Conservation (phyloP, 2,113 vertebrate species). For the Setophaga petechia region DNA sequence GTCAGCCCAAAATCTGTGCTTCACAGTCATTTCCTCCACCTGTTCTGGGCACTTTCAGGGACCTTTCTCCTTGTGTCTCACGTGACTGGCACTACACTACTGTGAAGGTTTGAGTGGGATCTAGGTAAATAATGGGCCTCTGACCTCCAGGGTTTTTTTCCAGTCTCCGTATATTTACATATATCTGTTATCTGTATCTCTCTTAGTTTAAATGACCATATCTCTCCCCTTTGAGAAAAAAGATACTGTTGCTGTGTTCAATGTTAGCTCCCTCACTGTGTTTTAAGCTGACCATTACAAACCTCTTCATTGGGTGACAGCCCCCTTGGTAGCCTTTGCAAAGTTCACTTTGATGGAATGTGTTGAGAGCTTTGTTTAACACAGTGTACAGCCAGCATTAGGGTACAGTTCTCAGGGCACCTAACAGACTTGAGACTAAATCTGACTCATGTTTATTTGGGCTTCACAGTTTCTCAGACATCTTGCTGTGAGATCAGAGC, state of each 20-base stretch:
- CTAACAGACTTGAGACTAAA: background rate
- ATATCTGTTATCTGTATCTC: too few species aligned
- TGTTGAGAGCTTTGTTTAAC: background rate
- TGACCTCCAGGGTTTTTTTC: background rate
- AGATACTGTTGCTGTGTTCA: background rate
- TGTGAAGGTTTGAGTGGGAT: background rate
- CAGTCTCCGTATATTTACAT: background rate
- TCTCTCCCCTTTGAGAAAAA: background rate
- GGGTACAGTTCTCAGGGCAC: background rate
- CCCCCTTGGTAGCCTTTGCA: background rate
- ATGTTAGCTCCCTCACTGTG: background rate
- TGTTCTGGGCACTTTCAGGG: background rate
- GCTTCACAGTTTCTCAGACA: background rate
- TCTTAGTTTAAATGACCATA: background rate
- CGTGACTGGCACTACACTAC: fast-evolving
- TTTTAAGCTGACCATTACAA: background rate
- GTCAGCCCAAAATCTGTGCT: background rate
- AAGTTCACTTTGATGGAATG: background rate
- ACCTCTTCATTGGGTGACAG: background rate
- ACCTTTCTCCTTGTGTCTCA: background rate
- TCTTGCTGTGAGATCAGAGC: background rate
- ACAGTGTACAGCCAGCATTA: background rate
- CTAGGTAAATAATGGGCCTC: background rate
- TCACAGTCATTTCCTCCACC: background rate
- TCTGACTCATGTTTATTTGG: background rate